These are phyloP conservation scores for Nematostella vectensis DNA, from an alignment of 92 coral and sea anemone genomes.

Conservation along the genomic window DNA sequence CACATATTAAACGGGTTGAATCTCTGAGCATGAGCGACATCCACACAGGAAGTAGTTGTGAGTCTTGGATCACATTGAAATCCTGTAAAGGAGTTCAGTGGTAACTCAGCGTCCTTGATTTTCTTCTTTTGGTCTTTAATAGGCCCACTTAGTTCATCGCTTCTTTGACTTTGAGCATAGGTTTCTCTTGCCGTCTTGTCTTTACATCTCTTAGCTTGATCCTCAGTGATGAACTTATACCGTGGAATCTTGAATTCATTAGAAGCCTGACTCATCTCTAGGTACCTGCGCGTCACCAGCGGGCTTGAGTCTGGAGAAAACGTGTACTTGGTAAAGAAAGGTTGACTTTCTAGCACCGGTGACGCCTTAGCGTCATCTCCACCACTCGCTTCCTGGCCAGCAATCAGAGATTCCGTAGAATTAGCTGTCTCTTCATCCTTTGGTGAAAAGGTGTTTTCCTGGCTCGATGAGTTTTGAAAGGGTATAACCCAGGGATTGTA, in stretches of 20 bases:
- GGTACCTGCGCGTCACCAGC: no score
- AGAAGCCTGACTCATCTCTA: no score
- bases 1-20: not conserved
- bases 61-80: not conserved
- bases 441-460: no score
- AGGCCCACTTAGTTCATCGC: not conserved
- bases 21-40: not conserved
- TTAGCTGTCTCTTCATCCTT: no score
- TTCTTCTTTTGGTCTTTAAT: not conserved
- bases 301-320: no score
- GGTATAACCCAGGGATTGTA: no score
- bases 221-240: conserved; percentile 17
- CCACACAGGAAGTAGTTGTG: not conserved
- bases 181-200: not conserved
- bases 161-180: not conserved
- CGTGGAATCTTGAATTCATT: conserved; percentile 9
- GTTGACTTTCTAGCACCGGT: no score
- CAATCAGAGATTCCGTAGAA: no score
- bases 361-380: no score
- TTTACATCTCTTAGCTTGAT: conserved; percentile 1
- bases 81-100: not conserved
- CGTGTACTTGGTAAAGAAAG: no score
- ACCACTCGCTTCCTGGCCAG: no score
- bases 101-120: not conserved
- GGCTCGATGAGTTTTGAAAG: no score